A percentile compares a stretch with the other conserved stretches of the same genome.
phyloP scores from a whole-genome alignment of 2,797 vertebrate species.

The Leptoclinus maculatus region DNA sequence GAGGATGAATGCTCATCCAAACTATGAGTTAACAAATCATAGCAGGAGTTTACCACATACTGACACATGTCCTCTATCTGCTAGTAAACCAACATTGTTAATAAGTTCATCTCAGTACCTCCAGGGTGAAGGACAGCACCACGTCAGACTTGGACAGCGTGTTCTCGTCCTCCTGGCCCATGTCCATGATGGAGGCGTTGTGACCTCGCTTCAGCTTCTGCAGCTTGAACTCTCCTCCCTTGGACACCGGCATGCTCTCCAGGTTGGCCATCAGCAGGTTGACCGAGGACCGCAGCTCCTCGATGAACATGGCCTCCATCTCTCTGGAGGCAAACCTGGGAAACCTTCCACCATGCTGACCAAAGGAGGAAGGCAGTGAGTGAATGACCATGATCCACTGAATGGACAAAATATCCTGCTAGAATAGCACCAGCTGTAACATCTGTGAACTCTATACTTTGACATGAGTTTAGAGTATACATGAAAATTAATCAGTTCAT shows the following conservation, averaged over 20 bases:
- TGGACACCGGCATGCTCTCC: constrained; percentile 99
- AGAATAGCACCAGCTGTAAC: not conserved
- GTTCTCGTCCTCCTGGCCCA: constrained; percentile 99
- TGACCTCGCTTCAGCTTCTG: constrained; percentile 98
- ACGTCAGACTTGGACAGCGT: constrained; percentile 98
- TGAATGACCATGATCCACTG: not conserved
- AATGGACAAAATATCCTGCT: not conserved
- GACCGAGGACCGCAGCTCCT: constrained; percentile 96
- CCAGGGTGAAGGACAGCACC: constrained; percentile 95
- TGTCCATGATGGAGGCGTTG: constrained; percentile 99
- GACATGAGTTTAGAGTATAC: not conserved
- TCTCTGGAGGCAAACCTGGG: constrained; percentile 95
- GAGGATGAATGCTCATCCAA: not conserved
- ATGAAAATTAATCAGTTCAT: not conserved
- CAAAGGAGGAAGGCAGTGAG: constrained; percentile 31
- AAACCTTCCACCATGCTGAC: constrained; percentile 91
- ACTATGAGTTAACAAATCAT: not conserved
- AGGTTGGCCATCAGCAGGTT: constrained; percentile 99
- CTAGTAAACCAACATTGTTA: not conserved
- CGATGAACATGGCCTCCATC: constrained; percentile 98
- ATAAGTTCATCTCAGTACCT: constrained; percentile 81
- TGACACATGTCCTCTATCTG: not conserved
- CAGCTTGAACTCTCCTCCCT: constrained; percentile 98
- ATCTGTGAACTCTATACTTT: not conserved
- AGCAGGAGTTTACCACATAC: not conserved